These are phyloP conservation scores for Drosophila hydei DNA, from an alignment of 1,140 invertebrate species.

Conservation along the genomic window DNA sequence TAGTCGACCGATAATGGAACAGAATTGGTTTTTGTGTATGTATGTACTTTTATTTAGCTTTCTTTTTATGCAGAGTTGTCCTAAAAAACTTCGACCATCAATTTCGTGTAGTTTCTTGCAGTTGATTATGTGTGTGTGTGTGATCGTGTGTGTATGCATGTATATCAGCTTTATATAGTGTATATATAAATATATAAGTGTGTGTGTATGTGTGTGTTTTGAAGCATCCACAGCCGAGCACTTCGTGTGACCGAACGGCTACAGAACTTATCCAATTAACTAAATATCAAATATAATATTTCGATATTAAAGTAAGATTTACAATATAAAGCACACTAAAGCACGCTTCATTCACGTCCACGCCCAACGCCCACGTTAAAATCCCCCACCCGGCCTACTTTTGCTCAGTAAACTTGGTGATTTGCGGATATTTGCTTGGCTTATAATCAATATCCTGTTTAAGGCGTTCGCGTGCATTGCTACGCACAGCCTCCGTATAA, in stretches of 20 bases:
- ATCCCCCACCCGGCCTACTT: constrained; percentile 45
- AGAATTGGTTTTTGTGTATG: neutral
- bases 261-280: constrained; percentile 67
- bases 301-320: constrained; percentile 70
- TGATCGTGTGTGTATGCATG: constrained; percentile 15
- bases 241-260: constrained; percentile 15
- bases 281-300: constrained; percentile 72
- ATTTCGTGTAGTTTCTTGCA: constrained; percentile 33
- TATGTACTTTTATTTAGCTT: constrained; percentile 43
- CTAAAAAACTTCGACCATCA: constrained; percentile 32
- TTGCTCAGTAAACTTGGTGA: constrained; percentile 78
- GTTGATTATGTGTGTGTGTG: constrained; percentile 22
- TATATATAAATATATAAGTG: constrained; percentile 33
- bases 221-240: constrained; percentile 23
- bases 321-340: constrained; percentile 61
- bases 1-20: neutral
- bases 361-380: neutral
- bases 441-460: constrained; percentile 76
- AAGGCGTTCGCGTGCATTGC: constrained; percentile 65
- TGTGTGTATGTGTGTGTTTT: constrained; percentile 19
- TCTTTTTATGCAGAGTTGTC: constrained; percentile 49
- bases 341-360: constrained; percentile 21
- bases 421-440: constrained; percentile 80
- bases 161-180: neutral
- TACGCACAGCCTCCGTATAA: constrained; percentile 72